Evolutionary conservation across 2,113 vertebrate species (phyloP), one percentile per base, ranked within the genome.

Genomic region (Sinocyclocheilus rhinocerous): DNA sequence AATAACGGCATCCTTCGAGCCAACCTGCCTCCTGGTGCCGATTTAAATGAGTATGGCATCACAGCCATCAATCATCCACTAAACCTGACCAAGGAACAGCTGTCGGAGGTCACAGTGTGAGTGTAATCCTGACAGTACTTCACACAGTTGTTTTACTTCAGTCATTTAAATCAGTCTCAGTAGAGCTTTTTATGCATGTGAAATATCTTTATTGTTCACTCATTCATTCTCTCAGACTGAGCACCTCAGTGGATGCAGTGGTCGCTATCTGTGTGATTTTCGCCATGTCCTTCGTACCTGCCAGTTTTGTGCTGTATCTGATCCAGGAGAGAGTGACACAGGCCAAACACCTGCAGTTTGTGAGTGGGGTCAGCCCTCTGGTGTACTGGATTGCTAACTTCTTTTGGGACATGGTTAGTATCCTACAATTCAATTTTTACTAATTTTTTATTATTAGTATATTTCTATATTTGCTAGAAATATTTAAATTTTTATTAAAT

Each of bases 191-290:
- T 81, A 42, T 81, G 16, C 15, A 29, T 83, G 45, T 29, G 16
- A 59, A 50, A 45, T 8, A 8, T 26, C 36, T 65, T 48, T 69
- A 3, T 48, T 48, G 10, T 48, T 48, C 11, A 22, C 57, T 72
- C 10, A 20, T 42, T 36, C 20, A 18, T 22, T 87, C 33, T 73
- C 10, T 81, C 90, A 99, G 97, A 76, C 92, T 98, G 91, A 97
- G 94, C 67, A 96, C 97, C 18, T 97, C 97, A 0, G 95, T 99
- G 88, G 97, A 98, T 65, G 96, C 96, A 1, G 89, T 97, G 91
- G 95, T 98, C 77, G 95, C 97, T 86, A 97, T 99, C 83, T 98
- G 97, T 12, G 96, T 98, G 89, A 97, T 98, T 91, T 98, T 98
- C 29, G 96, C 97, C 86, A 97, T 98, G 97, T 99, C 97, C 87